A percentile compares a stretch with the other conserved stretches of the same genome.
These are phyloP conservation scores for Leptopilina syphax DNA, from an alignment of 2,888 invertebrate genomes.

Conservation along the genomic window DNA sequence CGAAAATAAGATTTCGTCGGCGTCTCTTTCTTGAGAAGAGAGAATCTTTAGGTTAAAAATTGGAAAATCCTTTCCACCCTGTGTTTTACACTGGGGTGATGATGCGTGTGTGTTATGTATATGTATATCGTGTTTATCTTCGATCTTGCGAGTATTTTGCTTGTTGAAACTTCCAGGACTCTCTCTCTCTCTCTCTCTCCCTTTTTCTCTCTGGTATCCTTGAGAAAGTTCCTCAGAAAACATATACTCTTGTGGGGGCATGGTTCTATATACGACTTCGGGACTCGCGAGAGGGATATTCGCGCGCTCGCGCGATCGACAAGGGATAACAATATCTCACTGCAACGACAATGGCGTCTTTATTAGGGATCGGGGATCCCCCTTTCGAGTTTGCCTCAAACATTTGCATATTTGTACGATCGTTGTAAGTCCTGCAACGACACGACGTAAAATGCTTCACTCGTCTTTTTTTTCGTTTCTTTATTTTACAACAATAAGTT, in stretches of 20 bases:
- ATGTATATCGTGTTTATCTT: slow-evolving; percentile 12
- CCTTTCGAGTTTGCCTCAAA: not conserved
- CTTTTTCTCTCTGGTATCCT: not conserved
- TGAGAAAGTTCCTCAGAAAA: slow-evolving; percentile 4
- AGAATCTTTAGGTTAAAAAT: not conserved
- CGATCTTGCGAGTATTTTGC: slow-evolving; percentile 11
- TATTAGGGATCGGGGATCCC: slow-evolving; percentile 15
- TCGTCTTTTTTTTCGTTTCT: not conserved
- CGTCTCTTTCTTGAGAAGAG: slow-evolving; percentile 2
- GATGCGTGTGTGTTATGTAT: not conserved
- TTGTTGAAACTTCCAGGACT: slow-evolving; percentile 2
- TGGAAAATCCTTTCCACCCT: slow-evolving; percentile 1
- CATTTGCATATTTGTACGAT: slow-evolving; percentile 15
- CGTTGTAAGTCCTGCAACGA: slow-evolving; percentile 1
- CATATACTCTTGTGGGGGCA: slow-evolving; percentile 2
- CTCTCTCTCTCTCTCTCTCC: not conserved
- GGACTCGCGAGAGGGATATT: slow-evolving; percentile 7
- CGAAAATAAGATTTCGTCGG: slow-evolving; percentile 17
- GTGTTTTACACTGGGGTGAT: slow-evolving; percentile 14
- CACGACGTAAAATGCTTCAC: slow-evolving; percentile 9
- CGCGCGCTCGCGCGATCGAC: slow-evolving; percentile 14
- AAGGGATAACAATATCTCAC: slow-evolving; percentile 2
- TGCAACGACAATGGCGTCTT: slow-evolving; percentile 9
- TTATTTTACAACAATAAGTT: not conserved
- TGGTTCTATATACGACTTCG: slow-evolving; percentile 5